phyloP scores from a whole-genome alignment of 2,888 invertebrate genomes.

The Nebria brevicollis region DNA sequence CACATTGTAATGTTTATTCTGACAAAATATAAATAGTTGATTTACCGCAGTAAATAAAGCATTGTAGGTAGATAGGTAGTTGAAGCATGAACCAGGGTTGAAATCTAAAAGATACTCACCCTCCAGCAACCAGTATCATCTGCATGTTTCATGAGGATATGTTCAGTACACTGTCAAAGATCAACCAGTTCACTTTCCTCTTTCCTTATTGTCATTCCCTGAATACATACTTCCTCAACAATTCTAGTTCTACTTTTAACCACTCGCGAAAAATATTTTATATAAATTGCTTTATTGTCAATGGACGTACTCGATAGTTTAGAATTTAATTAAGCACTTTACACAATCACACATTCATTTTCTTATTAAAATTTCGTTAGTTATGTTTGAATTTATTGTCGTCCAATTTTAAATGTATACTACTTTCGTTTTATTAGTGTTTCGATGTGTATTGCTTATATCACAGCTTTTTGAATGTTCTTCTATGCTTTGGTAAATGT shows the following conservation, averaged over 20 bases:
- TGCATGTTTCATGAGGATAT: conserved; percentile 64
- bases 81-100: not conserved
- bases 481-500: not conserved
- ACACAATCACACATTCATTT: not conserved
- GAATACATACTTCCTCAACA: not conserved
- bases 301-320: conserved; percentile 39
- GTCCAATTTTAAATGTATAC: conserved; percentile 26
- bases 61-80: not conserved
- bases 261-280: conserved; percentile 3
- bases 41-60: not conserved
- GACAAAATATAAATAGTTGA: not conserved
- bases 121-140: conserved; percentile 69
- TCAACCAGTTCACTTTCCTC: conserved; percentile 30
- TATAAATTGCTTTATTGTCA: conserved; percentile 43
- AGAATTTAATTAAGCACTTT: conserved; percentile 23
- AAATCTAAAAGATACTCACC: conserved; percentile 57
- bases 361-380: not conserved
- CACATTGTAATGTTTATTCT: not conserved
- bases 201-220: conserved; percentile 16
- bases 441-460: conserved; percentile 46
- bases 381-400: conserved; percentile 28
- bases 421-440: conserved; percentile 12
- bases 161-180: conserved; percentile 52
- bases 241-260: conserved; percentile 4
- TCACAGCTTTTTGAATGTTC: conserved; percentile 33